Evolutionary conservation across 2,113 vertebrate genomes (phyloP).

Genomic region (Gymnogyps californianus): DNA sequence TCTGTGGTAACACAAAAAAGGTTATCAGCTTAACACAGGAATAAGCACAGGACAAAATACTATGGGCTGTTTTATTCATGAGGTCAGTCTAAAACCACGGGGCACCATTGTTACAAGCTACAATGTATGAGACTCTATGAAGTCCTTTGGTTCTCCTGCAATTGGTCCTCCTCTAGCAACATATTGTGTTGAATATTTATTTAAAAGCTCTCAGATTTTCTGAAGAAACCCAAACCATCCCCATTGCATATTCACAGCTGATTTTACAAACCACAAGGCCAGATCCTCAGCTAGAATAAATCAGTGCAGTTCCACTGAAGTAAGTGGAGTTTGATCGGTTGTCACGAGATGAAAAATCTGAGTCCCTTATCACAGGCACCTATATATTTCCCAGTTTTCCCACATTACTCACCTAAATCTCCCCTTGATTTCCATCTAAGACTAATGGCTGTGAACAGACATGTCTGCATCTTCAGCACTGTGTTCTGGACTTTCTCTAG

Average conservation of each 20-base stretch:
- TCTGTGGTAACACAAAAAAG: background rate
- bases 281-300: background rate
- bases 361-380: background rate
- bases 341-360: background rate
- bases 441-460: background rate
- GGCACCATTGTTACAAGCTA: background rate
- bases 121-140: background rate
- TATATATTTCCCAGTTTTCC: background rate
- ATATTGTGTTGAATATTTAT: background rate
- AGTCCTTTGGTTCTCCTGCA: background rate
- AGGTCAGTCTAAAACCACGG: background rate
- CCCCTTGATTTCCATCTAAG: background rate
- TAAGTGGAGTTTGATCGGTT: background rate
- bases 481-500: background rate
- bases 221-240: background rate
- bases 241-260: background rate
- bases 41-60: background rate
- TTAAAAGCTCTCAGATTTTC: background rate
- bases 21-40: background rate
- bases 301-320: background rate
- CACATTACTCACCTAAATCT: background rate
- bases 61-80: background rate
- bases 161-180: background rate
- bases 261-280: background rate
- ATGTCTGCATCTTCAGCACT: background rate